Evolutionary conservation across 2,113 vertebrate genomes (phyloP).

Genomic region (Stegostoma tigrinum): DNA sequence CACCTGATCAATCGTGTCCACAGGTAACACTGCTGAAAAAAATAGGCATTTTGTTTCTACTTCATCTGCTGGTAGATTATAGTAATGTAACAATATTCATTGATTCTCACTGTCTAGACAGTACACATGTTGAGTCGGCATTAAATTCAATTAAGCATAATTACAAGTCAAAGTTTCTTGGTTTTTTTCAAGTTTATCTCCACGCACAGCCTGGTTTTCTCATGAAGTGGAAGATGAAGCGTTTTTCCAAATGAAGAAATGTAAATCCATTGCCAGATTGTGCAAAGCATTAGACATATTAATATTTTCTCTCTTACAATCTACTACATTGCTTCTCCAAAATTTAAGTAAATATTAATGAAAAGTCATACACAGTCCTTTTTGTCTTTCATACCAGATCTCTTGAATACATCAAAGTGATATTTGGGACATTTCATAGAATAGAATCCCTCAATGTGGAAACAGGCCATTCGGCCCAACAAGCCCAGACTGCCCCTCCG

Average conservation of each 20-base stretch:
- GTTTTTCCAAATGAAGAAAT: background rate
- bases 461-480: background rate
- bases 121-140: background rate
- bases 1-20: background rate
- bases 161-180: background rate
- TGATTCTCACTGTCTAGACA: background rate
- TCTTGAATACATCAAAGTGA: constrained; percentile 66
- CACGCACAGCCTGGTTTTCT: background rate
- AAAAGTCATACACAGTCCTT: constrained; percentile 57
- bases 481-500: too few species aligned
- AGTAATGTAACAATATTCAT: background rate
- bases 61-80: background rate
- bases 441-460: too few species aligned
- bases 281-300: background rate
- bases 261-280: background rate
- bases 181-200: background rate
- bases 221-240: background rate
- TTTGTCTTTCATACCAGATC: constrained; percentile 66
- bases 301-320: background rate
- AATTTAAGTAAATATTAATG: background rate
- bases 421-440: constrained; percentile 55
- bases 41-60: background rate
- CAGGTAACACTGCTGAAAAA: too few species aligned
- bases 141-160: background rate
- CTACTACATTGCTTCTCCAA: background rate